Base-by-base conservation (phyloP, 2,797 vertebrate species). In the Aeoliscus strigatus region DNA sequence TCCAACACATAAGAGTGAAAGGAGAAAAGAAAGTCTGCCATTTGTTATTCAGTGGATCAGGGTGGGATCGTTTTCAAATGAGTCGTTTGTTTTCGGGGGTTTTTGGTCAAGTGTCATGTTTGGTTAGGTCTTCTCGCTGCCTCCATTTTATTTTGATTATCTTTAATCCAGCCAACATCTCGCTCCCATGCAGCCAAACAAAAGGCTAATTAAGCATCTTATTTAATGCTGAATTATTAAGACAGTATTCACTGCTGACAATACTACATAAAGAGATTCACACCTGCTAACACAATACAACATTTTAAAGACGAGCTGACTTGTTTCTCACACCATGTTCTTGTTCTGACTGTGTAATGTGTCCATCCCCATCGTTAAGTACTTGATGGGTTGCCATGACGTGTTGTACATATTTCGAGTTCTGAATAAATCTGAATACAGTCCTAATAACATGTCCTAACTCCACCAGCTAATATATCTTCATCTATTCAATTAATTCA, bases 111-210 rank as follows among this genome's bases (percentile, higher is more conserved):
- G 51, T 35, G 46, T 51, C 38, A 41, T 35, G 17, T 26, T 12
- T 12, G 14, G 3, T 31, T 39, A 27, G 28, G 18, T 9, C 17
- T 54, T 41, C 40, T 31, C 28, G 11, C 7, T 40, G 6, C 5
- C 18, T 39, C 11, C 26, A 33, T 43, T n/a, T 39, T 46, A 23
- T 55, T 41, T 49, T 7, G 14, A 43, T 53, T 40, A 33, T 12
- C 70, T 68, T 56, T 33, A 74, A 59, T 62, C 50, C 73, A 65
- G 71, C 64, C 52, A 54, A 52, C 44, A 82, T 77, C 77, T 70
- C 15, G 48, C 67, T 66, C 71, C 69, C 75, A 76, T 38, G 66
- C 76, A 74, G 60, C 74, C 1, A 54, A 25, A 7, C 6, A 25
- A 81, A 32, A 53, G 51, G 36, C 18, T 17, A 42, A 37, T 26